Evolutionary conservation across 2,113 vertebrate genomes (phyloP).

Genomic region (Columba janthina): DNA sequence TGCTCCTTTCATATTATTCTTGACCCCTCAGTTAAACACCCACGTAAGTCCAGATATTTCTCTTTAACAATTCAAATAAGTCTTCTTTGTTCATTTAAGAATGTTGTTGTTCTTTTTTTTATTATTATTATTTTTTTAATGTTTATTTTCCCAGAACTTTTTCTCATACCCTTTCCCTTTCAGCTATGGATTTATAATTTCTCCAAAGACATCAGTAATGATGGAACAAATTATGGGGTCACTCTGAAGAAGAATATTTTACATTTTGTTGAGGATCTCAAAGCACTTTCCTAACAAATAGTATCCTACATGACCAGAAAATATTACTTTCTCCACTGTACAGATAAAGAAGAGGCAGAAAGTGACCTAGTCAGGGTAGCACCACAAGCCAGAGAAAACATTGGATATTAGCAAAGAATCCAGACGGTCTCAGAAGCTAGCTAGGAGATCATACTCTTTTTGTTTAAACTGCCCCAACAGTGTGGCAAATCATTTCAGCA

Average conservation of each 20-base stretch:
- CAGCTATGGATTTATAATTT: slow-evolving; percentile 49
- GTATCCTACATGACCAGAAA: not conserved
- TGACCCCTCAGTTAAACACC: slow-evolving; percentile 48
- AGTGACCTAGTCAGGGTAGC: not conserved
- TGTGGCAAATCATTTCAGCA: not conserved
- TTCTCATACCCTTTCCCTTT: slow-evolving; percentile 49
- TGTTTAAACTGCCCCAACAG: not conserved
- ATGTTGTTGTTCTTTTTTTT: not conserved
- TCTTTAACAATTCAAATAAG: slow-evolving; percentile 36
- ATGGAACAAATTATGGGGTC: not conserved
- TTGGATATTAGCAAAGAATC: not conserved
- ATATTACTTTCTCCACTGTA: not conserved
- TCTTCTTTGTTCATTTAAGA: slow-evolving; percentile 24
- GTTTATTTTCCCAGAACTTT: slow-evolving; percentile 29
- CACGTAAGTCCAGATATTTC: slow-evolving; percentile 41
- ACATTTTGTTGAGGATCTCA: not conserved
- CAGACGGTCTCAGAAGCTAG: not conserved
- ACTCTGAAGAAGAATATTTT: slow-evolving; percentile 28
- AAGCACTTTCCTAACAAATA: not conserved
- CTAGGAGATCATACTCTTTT: not conserved
- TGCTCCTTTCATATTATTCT: slow-evolving; percentile 62
- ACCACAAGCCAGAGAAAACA: not conserved
- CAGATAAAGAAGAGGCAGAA: not conserved
- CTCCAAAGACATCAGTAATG: slow-evolving; percentile 24
- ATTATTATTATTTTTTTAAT: not conserved